Conservation (phyloP, 2,113 vertebrate genomes). For the Spheniscus mendiculus region DNA sequence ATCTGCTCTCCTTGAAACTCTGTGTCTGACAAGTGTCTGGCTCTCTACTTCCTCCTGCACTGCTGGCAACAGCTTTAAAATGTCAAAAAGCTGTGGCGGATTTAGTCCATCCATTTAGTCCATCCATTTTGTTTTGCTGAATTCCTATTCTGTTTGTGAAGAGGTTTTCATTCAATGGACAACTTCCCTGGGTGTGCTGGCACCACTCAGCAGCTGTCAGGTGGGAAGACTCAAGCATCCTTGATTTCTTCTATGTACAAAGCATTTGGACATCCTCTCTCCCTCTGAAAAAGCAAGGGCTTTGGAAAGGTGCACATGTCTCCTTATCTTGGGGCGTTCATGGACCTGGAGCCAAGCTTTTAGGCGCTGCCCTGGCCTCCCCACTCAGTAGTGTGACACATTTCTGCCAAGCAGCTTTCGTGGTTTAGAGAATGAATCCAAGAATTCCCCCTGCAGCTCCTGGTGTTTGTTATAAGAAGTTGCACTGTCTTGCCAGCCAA, state of each 20-base stretch:
- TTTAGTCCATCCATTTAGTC: not conserved
- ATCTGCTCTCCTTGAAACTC: not conserved
- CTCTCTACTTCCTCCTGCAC: not conserved
- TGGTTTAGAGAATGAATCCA: conserved; percentile 22
- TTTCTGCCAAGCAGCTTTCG: not conserved
- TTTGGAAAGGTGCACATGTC: not conserved
- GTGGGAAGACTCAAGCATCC: not conserved
- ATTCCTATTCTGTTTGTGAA: not conserved
- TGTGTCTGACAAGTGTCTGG: not conserved
- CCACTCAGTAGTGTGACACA: not conserved
- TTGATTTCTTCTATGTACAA: not conserved
- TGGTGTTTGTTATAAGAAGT: not conserved
- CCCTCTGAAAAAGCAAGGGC: not conserved
- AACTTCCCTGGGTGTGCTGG: not conserved
- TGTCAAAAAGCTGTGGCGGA: not conserved
- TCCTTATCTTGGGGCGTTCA: not conserved
- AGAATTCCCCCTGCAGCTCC: not conserved
- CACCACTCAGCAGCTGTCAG: not conserved
- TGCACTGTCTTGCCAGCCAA: not conserved
- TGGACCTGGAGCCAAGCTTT: not conserved
- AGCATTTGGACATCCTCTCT: not conserved
- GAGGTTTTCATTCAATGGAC: not conserved
- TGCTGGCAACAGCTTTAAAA: not conserved
- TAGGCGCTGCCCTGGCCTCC: not conserved
- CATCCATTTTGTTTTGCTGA: too few species aligned